These are phyloP conservation scores for Helicoverpa zea DNA, from an alignment of 1,140 invertebrate species.

Conservation along the genomic window DNA sequence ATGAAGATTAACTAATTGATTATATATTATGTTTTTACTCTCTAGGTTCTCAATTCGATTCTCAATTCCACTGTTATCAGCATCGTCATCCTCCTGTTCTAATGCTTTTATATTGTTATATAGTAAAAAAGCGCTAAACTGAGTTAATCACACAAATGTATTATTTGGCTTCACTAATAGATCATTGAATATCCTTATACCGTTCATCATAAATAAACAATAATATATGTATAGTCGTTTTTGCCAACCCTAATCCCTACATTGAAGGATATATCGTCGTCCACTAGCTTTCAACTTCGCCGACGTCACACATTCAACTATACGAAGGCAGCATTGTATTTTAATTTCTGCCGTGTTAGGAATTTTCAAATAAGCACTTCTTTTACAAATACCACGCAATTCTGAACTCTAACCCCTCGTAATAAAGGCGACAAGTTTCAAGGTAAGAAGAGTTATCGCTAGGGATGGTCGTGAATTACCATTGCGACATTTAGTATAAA, in stretches of 20 bases:
- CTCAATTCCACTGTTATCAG: too few relatives aligned
- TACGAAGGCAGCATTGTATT: constrained; percentile 76
- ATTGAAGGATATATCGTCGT: constrained; percentile 62
- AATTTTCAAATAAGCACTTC: constrained; percentile 66
- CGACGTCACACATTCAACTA: constrained; percentile 74
- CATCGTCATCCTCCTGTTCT: too few relatives aligned
- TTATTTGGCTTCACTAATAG: too few relatives aligned
- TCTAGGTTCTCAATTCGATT: too few relatives aligned
- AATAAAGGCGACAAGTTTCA: constrained; percentile 40
- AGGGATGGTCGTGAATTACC: constrained; percentile 47
- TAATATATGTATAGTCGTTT: too few relatives aligned
- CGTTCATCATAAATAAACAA: not conserved
- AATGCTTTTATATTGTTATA: too few relatives aligned
- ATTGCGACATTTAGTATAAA: constrained; percentile 48
- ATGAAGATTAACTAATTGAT: too few relatives aligned
- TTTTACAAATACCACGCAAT: constrained; percentile 41
- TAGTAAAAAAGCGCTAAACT: too few relatives aligned
- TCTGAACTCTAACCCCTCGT: constrained; percentile 48
- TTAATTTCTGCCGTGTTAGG: constrained; percentile 73
- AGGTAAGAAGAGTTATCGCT: constrained; percentile 28
- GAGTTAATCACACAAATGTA: not conserved
- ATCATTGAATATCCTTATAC: too few relatives aligned
- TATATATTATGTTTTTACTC: too few relatives aligned
- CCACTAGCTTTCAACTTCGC: constrained; percentile 74
- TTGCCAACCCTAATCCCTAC: constrained; percentile 29